phyloP scores from a whole-genome alignment of 1,140 invertebrate genomes.

The Amphibalanus amphitrite region DNA sequence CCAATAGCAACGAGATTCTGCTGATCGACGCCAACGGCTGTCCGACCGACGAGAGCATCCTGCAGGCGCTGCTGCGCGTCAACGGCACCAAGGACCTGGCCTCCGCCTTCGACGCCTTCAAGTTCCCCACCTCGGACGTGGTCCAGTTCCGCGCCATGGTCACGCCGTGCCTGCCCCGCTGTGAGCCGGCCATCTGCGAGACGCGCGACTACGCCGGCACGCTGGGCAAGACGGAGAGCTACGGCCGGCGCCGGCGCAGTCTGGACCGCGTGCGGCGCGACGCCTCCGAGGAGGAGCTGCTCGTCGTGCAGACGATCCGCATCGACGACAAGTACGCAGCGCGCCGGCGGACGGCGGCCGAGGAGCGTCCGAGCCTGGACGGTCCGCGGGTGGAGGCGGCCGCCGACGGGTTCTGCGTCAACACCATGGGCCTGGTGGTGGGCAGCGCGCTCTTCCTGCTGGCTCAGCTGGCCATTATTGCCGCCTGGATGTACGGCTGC shows the following conservation, averaged over 20 bases:
- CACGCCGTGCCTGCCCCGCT: constrained; percentile 33
- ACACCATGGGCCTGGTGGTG: constrained; percentile 53
- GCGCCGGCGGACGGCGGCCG: constrained; percentile 7
- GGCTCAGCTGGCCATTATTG: constrained; percentile 59
- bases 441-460: constrained; percentile 64
- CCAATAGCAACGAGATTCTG: constrained; percentile 32
- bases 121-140: constrained; percentile 36
- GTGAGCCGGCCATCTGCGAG: constrained; percentile 31
- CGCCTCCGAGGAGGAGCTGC: constrained; percentile 46
- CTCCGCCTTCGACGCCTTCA: constrained; percentile 38
- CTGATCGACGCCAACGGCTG: constrained; percentile 34
- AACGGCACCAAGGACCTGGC: constrained; percentile 25
- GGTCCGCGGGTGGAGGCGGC: neutral
- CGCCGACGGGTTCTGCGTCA: constrained; percentile 38
- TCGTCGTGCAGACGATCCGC: constrained; percentile 74
- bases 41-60: constrained; percentile 33
- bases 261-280: neutral
- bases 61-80: constrained; percentile 27
- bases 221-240: constrained; percentile 25
- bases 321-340: constrained; percentile 69
- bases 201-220: constrained; percentile 27
- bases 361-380: neutral
- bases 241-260: constrained; percentile 25
- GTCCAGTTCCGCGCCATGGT: constrained; percentile 37
- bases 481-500: constrained; percentile 67